phyloP scores from a whole-genome alignment of 2,888 invertebrate species.

The Rutpela maculata region DNA sequence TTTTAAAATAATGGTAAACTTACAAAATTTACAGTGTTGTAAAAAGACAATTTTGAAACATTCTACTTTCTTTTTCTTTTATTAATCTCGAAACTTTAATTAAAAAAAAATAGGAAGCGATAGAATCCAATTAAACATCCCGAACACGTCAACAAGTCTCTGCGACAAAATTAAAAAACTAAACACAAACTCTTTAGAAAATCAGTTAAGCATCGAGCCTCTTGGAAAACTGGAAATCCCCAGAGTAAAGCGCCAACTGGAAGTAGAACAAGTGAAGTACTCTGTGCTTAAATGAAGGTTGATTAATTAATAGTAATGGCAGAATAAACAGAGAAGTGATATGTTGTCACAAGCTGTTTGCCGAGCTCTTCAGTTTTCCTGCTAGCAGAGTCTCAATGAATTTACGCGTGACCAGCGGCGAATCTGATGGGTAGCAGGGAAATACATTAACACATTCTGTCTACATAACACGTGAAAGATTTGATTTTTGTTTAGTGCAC shows the following conservation, averaged over 20 bases:
- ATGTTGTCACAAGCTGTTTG: slow-evolving; percentile 60
- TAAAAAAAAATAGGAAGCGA: not conserved
- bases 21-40: not conserved
- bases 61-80: not conserved
- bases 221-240: slow-evolving; percentile 24
- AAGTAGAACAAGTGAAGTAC: slow-evolving; percentile 30
- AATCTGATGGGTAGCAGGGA: slow-evolving; percentile 24
- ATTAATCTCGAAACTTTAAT: not conserved
- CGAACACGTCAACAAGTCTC: slow-evolving; percentile 18
- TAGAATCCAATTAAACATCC: not conserved
- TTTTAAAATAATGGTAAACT: too few relatives aligned
- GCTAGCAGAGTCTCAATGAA: slow-evolving; percentile 43
- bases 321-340: slow-evolving; percentile 62
- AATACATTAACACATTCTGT: not conserved
- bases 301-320: slow-evolving; percentile 64
- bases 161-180: slow-evolving; percentile 19
- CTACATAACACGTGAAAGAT: too few relatives aligned
- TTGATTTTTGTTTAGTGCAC: too few relatives aligned
- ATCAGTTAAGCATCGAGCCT: slow-evolving; percentile 23
- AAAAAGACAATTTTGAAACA: not conserved
- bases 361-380: slow-evolving; percentile 53
- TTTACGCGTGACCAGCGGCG: slow-evolving; percentile 19
- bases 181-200: slow-evolving; percentile 13
- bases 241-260: not conserved
- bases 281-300: slow-evolving; percentile 55